Evolutionary conservation across 2,888 invertebrate genomes (phyloP), one percentile per base, ranked within the genome.

Genomic region (Pheosia tremula): DNA sequence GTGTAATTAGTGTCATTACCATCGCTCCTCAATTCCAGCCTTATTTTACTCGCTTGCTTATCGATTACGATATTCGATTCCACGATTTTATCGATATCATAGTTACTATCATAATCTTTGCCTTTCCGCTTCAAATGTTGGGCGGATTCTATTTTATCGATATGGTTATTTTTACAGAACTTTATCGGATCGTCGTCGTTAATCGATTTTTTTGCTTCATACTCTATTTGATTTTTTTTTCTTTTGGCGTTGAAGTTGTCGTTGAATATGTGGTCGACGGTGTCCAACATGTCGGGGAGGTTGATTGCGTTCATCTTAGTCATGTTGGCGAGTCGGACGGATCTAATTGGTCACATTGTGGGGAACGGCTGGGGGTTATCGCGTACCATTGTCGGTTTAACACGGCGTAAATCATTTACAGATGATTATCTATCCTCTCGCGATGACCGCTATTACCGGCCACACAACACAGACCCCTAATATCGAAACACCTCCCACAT

Each of bases 311-410:
- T 88, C 81, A 89, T 90, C 85, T 90, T 92, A 77, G 91, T 91
- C 91, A 92, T 91, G 75, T 80, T 86, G 75, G 80, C 80, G 69
- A 76, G 66, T 69, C 68, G 69, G 71, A 69, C 69, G 71, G 68
- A 81, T 85, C 87, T 92, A 92, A 92, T 93, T 92, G 90, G 85
- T 90, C 86, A 87, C 88, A 91, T 91, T 90, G 92, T 89, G 77
- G 76, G 71, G 71, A 78, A 64, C 79, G 70, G 74, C 79, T 69
- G 82, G 86, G 80, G 87, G 88, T 87, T 89, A 90, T 88, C 87
- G 82, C 62, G 71, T 69, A 78, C 87, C 83, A 91, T 93, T 92
- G 91, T 92, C 88, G 82, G 85, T 89, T 89, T 90, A 91, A 88
- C 89, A 80, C 85, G 82, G 90, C 89, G 90, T 90, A 92, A 91